Percentiles rank a stretch among this genome's conserved stretches.
phyloP scores from a whole-genome alignment of 2,888 invertebrate species.

The Empis stercorea region DNA sequence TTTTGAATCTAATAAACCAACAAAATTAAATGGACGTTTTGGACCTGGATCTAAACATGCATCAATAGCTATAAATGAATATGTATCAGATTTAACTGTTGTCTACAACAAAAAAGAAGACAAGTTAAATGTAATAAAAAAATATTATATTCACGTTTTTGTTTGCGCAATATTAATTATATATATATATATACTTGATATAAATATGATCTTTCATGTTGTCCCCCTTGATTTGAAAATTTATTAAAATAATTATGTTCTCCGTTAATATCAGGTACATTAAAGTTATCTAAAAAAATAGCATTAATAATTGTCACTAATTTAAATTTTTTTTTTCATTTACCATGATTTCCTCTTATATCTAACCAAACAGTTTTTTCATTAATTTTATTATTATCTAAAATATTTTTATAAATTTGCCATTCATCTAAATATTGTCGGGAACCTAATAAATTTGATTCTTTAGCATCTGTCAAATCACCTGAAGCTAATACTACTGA shows the following conservation, averaged over 20 bases:
- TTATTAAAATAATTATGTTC: slow-evolving; percentile 62
- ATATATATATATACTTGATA: slow-evolving; percentile 41
- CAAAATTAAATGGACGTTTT: slow-evolving; percentile 79
- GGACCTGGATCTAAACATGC: slow-evolving; percentile 79
- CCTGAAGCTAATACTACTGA: slow-evolving; percentile 70
- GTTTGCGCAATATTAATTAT: too few species aligned
- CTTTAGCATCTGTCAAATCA: slow-evolving; percentile 81
- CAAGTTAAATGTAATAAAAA: neutral
- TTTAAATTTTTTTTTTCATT: neutral
- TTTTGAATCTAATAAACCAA: slow-evolving; percentile 52
- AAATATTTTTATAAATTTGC: slow-evolving; percentile 58
- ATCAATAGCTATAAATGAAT: slow-evolving; percentile 77
- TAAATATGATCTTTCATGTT: slow-evolving; percentile 59
- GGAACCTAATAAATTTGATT: slow-evolving; percentile 64
- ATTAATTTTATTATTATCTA: slow-evolving; percentile 51
- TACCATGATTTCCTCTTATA: slow-evolving; percentile 77
- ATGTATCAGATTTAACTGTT: slow-evolving; percentile 42
- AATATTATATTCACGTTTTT: too few species aligned
- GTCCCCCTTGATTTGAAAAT: slow-evolving; percentile 65
- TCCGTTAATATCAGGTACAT: slow-evolving; percentile 55
- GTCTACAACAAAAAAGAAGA: slow-evolving; percentile 25
- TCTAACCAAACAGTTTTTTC: slow-evolving; percentile 72
- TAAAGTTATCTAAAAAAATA: slow-evolving; percentile 76
- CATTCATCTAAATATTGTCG: slow-evolving; percentile 72
- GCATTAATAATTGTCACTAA: too few species aligned